Conservation (phyloP, 2,888 invertebrate species). For the Polydrusus cervinus region DNA sequence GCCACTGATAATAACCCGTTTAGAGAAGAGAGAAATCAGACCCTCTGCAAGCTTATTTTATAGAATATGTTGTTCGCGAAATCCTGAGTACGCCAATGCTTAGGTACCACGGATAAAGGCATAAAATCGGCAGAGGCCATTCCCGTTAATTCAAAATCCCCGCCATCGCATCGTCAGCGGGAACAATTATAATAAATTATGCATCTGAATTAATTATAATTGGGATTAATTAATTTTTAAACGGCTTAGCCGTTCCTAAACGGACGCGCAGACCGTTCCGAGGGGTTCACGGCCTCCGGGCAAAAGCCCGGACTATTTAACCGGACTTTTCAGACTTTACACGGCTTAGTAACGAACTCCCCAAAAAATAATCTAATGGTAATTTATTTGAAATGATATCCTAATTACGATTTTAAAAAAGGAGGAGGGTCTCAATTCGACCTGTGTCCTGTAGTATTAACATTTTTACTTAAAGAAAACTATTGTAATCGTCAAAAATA, state of each 20-base stretch:
- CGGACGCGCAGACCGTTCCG: slow-evolving; percentile 20
- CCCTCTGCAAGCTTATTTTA: too few relatives aligned
- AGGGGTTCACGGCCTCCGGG: slow-evolving; percentile 46
- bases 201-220: slow-evolving; percentile 52
- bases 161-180: slow-evolving; percentile 23
- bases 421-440: too few relatives aligned
- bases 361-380: neutral
- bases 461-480: too few relatives aligned
- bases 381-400: too few relatives aligned
- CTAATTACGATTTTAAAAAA: too few relatives aligned
- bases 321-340: slow-evolving; percentile 26
- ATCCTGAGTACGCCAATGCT: neutral
- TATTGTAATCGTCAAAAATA: too few relatives aligned
- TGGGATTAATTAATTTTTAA: slow-evolving; percentile 50
- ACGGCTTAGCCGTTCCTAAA: slow-evolving; percentile 31
- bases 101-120: slow-evolving; percentile 25
- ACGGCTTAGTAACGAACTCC: slow-evolving; percentile 6
- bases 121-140: slow-evolving; percentile 30
- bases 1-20: too few relatives aligned
- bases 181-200: slow-evolving; percentile 51
- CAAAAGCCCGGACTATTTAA: slow-evolving; percentile 33
- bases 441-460: too few relatives aligned
- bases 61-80: too few relatives aligned
- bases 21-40: too few relatives aligned
- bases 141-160: slow-evolving; percentile 8